Base-by-base conservation (phyloP, 2,888 invertebrate species). In the Ophion slaviceki region DNA sequence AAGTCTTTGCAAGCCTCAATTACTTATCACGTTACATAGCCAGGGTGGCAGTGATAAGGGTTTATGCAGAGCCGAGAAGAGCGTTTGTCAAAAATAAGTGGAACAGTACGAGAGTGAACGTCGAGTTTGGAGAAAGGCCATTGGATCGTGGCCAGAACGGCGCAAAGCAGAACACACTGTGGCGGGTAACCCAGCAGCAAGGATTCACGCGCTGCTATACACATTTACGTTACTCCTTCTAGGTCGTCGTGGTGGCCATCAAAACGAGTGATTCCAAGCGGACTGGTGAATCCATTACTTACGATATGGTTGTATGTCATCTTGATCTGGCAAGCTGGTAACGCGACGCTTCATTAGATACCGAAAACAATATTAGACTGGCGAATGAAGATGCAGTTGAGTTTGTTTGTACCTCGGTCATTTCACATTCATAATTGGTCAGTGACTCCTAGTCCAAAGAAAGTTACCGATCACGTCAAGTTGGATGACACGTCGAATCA, bases 91-190 rank as follows among this genome's bases (percentile, higher is more conserved):
- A 40, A 76, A 66, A 76, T 77, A 72, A 84, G 64, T 76, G 53
- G 84, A 62, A 67, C 72, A 59, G 32, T 71, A 61, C 67, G 64
- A 72, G 77, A 62, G 62, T 84, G 47, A 80, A 57, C 53, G 72
- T 80, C 84, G 77, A 76, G 59, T 72, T 77, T 88, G 88, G 88
- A 88, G 82, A 86, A 83, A 87, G 88, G 84, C 86, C 86, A 87
- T 88, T 88, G 88, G 88, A 87, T 81, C 61, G 59, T 70, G 11
- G 87, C 88, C 88, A 88, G 72, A 74, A 40, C 68, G 72, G 82
- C 87, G 88, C 82, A 78, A 84, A 88, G 86, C 87, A 87, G 71
- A 53, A 68, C 76, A 72, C 77, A 77, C 80, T 80, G 64, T 61
- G 77, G 36, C 71, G 80, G 24, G 82, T 81, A 78, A 84, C 81